A percentile compares a stretch with the other conserved stretches of the same genome.
Conservation (phyloP, 1,140 invertebrate genomes). For the Adelges cooleyi region DNA sequence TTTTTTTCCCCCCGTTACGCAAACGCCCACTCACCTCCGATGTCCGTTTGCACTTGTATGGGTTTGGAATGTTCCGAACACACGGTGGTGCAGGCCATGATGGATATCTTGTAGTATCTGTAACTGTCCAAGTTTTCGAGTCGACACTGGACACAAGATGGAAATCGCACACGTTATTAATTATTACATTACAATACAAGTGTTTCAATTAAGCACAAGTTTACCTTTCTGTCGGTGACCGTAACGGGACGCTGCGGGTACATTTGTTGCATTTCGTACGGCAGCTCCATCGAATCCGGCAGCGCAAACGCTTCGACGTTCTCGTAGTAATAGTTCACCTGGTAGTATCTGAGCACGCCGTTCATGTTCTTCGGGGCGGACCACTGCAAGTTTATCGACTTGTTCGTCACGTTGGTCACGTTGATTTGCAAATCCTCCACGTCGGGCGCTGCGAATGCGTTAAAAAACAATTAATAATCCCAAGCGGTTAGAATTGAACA, state of each 20-base stretch:
- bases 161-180: no score
- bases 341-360: constrained; percentile 59
- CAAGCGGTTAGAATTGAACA: background rate
- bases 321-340: constrained; percentile 39
- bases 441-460: constrained; percentile 41
- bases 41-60: constrained; percentile 32
- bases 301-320: constrained; percentile 36
- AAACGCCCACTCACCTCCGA: constrained; percentile 4
- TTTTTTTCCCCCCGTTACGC: no score
- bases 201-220: no score
- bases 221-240: background rate
- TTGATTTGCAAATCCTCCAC: constrained; percentile 43
- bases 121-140: constrained; percentile 39
- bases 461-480: background rate
- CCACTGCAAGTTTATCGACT: constrained; percentile 56
- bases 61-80: constrained; percentile 45
- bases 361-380: constrained; percentile 54
- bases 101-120: constrained; percentile 51
- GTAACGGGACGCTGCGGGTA: constrained; percentile 24
- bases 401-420: constrained; percentile 52
- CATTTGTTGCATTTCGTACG: no score
- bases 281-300: constrained; percentile 9
- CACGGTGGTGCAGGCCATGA: constrained; percentile 57
- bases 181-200: no score
- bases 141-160: background rate